These are phyloP conservation scores for Gymnocephalus cernua DNA, from an alignment of 2,113 vertebrate species.

Conservation along the genomic window DNA sequence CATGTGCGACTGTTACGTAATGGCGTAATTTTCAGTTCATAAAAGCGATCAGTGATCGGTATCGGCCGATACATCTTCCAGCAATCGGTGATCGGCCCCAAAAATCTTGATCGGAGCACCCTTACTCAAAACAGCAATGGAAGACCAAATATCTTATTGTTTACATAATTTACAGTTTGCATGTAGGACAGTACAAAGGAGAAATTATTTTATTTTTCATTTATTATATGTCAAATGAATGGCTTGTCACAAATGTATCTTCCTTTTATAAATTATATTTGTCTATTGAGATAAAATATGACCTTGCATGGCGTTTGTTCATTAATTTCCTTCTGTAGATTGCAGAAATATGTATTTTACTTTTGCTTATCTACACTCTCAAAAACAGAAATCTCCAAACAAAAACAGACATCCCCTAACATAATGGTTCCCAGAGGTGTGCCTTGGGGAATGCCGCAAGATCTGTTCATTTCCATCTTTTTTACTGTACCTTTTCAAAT, in stretches of 20 bases:
- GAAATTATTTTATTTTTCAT: not conserved
- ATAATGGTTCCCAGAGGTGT: not conserved
- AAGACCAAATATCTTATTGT: slow-evolving; percentile 47
- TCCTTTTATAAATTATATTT: slow-evolving; percentile 8
- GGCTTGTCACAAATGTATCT: not conserved
- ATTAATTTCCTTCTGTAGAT: not conserved
- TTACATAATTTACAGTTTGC: slow-evolving; percentile 40
- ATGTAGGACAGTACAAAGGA: slow-evolving; percentile 1
- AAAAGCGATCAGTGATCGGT: no score
- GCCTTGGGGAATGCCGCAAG: not conserved
- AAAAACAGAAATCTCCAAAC: not conserved
- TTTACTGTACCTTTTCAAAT: not conserved
- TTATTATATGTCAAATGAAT: not conserved
- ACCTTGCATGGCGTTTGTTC: not conserved
- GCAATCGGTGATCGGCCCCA: no score
- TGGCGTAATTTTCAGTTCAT: no score
- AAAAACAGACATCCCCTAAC: not conserved
- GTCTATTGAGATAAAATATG: slow-evolving; percentile 21
- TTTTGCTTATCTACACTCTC: no score
- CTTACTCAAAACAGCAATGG: slow-evolving; percentile 21
- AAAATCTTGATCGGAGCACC: no score
- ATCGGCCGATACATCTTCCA: no score
- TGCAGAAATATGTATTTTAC: not conserved
- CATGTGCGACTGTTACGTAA: no score
- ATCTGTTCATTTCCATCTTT: not conserved